Evolutionary conservation across 2,888 invertebrate genomes (phyloP), one percentile per base, ranked within the genome.

Genomic region (Orchestes rusci): DNA sequence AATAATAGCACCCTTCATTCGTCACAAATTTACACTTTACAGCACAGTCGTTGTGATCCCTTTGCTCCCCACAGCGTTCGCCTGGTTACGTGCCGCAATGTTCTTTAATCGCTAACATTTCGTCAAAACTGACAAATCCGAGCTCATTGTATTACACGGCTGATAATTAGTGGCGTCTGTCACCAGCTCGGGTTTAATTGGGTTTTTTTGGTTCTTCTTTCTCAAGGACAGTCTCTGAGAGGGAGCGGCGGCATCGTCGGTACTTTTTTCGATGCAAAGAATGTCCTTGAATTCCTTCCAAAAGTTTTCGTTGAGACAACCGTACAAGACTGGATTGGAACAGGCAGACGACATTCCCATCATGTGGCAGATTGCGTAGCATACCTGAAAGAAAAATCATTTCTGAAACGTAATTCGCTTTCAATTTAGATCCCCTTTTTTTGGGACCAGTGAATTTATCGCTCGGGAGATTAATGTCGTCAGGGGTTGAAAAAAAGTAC

Each of bases 241-340:
- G 65, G 76, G 59, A 63, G 59, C 57, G 2, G 61, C 66, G 28
- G 41, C 18, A 3, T 51, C 52, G 3, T 55, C 53, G 4, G 53
- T 49, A 17, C 49, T 48, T 23, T 59, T 52, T 34, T 73, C 70
- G 60, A 79, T 75, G 63, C 81, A 81, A 55, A 84, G 67, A 58
- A 86, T 80, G 66, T 87, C 86, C 56, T 80, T 79, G 64, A 92
- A 92, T 67, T 92, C 92, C 65, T 86, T 88, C 59, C 86, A 76
- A 70, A 94, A 94, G 69, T 92, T 92, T 57, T 93, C 92, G 66
- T 94, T 94, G 56, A 94, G 73, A 83, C 91, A 91, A 7, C 93
- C 94, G 67, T 94, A 94, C 2, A 93, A 75, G 16, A 94, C 72
- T 0, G 93, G 93, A 66, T 94, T 94, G 18, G 89, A 84, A 56